Evolutionary conservation across 2,888 invertebrate species (phyloP).

Genomic region (Spatulosminthurus flaviceps): DNA sequence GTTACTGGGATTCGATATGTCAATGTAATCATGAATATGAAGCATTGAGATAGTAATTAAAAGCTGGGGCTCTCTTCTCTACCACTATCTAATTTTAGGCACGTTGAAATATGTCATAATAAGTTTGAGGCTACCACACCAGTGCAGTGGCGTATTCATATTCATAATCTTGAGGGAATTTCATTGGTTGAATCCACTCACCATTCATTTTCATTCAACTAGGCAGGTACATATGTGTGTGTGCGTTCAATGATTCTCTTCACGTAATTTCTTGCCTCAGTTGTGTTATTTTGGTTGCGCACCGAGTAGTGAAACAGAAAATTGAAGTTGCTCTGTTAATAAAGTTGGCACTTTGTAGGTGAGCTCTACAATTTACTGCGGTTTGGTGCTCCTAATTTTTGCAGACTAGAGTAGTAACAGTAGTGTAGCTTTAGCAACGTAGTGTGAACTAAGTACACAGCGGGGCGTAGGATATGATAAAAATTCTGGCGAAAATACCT

Average conservation of each 20-base stretch:
- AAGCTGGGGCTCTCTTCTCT: not conserved
- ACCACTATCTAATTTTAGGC: not conserved
- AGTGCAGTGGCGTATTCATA: not conserved
- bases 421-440: no score
- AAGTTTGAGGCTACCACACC: not conserved
- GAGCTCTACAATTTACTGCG: no score
- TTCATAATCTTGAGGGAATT: not conserved
- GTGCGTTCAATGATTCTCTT: not conserved
- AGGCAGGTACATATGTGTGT: no score
- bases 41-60: constrained; percentile 2
- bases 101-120: not conserved
- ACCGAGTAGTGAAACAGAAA: not conserved
- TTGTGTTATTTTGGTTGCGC: not conserved
- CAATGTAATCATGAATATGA: not conserved
- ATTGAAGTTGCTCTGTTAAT: not conserved
- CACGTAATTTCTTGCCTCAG: not conserved
- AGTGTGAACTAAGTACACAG: no score
- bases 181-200: not conserved
- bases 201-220: not conserved
- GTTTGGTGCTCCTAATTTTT: no score
- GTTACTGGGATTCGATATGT: not conserved
- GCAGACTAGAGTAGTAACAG: no score
- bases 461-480: no score
- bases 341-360: not conserved
- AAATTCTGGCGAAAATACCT: no score